These are phyloP conservation scores for Megaceryle alcyon DNA, from an alignment of 2,797 vertebrate species.

Conservation along the genomic window DNA sequence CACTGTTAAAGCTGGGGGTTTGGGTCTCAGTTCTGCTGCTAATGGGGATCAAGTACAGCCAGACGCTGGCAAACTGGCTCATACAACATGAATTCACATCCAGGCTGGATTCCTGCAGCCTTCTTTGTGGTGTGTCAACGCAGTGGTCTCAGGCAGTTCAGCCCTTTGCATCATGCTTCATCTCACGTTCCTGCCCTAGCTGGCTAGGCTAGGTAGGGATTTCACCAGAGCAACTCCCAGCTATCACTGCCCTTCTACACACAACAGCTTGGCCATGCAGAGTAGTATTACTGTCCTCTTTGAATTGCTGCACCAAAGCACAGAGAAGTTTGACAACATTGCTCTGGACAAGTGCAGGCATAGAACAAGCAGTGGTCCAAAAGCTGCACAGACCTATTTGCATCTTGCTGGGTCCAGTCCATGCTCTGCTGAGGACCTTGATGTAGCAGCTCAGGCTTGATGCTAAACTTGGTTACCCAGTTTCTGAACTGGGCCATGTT, in stretches of 20 bases:
- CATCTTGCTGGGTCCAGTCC: not conserved
- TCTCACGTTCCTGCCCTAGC: not conserved
- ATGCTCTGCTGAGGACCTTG: not conserved
- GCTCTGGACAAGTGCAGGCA: not conserved
- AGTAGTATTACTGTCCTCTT: not conserved
- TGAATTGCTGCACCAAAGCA: not conserved
- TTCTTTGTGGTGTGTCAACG: not conserved
- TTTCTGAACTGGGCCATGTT: not conserved
- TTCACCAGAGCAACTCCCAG: not conserved
- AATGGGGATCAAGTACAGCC: not conserved
- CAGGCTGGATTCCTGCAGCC: not conserved
- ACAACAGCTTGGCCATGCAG: not conserved
- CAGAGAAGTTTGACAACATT: not conserved
- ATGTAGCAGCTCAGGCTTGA: not conserved
- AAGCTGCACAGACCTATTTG: not conserved
- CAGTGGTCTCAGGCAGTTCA: not conserved
- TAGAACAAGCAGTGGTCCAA: not conserved
- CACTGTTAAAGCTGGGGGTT: not conserved
- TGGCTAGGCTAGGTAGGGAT: not conserved
- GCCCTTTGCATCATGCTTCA: not conserved
- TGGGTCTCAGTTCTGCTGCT: not conserved
- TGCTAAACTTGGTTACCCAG: not conserved
- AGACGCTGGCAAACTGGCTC: not conserved
- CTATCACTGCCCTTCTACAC: not conserved
- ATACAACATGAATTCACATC: not conserved